Evolutionary conservation across 1,140 invertebrate genomes (phyloP).

Genomic region (Trichomalopsis sarcophagae): DNA sequence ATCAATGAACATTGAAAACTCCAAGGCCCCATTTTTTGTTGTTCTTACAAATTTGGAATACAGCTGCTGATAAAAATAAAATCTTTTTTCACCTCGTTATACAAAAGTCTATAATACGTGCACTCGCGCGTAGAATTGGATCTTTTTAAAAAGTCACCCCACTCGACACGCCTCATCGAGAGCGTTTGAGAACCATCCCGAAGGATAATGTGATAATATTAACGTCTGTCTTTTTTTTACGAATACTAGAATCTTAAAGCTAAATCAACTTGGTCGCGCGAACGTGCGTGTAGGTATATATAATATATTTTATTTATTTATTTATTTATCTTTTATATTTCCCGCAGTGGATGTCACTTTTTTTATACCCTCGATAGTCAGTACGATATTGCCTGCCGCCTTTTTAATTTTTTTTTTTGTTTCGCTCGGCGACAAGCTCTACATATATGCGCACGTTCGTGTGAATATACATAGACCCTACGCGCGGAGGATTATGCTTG

Average conservation of each 20-base stretch:
- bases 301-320: constrained; percentile 13
- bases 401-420: constrained; percentile 21
- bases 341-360: constrained; percentile 24
- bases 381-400: constrained; percentile 31
- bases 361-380: constrained; percentile 41
- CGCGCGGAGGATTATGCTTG: constrained; percentile 38
- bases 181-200: constrained; percentile 58
- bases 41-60: constrained; percentile 37
- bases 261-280: constrained; percentile 57
- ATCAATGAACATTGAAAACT: constrained; percentile 48
- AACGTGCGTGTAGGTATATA: constrained; percentile 38
- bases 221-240: constrained; percentile 55
- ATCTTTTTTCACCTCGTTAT: constrained; percentile 21
- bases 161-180: background rate
- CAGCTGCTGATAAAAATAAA: constrained; percentile 46
- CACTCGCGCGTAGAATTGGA: background rate
- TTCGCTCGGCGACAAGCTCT: constrained; percentile 33
- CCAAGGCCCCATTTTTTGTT: constrained; percentile 46
- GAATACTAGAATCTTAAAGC: constrained; percentile 64
- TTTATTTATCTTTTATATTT: constrained; percentile 11
- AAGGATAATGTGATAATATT: constrained; percentile 60
- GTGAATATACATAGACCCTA: constrained; percentile 41
- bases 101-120: constrained; percentile 36
- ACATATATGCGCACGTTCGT: constrained; percentile 45
- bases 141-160: background rate